Base-by-base conservation (phyloP, 2,888 invertebrate genomes). In the Gnatocerus cornutus region DNA sequence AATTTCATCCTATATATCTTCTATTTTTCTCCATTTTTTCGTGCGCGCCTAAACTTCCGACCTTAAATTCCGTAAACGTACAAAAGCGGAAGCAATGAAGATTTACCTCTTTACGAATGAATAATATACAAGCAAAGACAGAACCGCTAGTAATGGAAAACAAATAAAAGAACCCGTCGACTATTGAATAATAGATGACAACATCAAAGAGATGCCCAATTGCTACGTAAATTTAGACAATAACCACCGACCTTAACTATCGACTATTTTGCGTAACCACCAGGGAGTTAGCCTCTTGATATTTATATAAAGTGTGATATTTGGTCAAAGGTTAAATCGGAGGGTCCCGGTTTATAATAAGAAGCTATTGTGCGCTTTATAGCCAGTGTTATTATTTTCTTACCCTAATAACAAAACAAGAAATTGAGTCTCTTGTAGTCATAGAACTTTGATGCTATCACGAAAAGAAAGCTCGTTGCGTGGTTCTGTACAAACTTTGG, bases 31-130 rank as follows among this genome's bases (percentile, higher is more conserved):
- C 37, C 7, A 30, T 8, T 30, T 30, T 30, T 53, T 13, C 29
- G 37, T 13, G 14, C 14, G 39, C 10, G 52, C n/a, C 27, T 13
- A 52, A 33, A 27, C 52, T 52, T 52, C 52, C 52, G 30, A 30
- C 52, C 30, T 52, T 43, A 33, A 33, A 52, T 52, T 52, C 52
- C 56, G 56, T 43, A 56, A 56, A 43, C 29, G 43, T 43, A 29
- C 43, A 29, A 56, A 43, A 56, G 56, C 29, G 21, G 55, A 56
- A 56, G 56, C 56, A 56, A 43, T 56, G 56, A 56, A 39, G 56
- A 56, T 56, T 43, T 56, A 21, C 56, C 56, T 56, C 29, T 41
- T 56, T 43, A 41, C 43, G 43, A 56, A 56, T 56, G 56, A 56
- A 56, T 56, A 16, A 56, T 56, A 56, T n/a, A 56, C 43, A 43